Evolutionary conservation across 2,113 vertebrate genomes (phyloP).

Genomic region (Pao palembangensis): DNA sequence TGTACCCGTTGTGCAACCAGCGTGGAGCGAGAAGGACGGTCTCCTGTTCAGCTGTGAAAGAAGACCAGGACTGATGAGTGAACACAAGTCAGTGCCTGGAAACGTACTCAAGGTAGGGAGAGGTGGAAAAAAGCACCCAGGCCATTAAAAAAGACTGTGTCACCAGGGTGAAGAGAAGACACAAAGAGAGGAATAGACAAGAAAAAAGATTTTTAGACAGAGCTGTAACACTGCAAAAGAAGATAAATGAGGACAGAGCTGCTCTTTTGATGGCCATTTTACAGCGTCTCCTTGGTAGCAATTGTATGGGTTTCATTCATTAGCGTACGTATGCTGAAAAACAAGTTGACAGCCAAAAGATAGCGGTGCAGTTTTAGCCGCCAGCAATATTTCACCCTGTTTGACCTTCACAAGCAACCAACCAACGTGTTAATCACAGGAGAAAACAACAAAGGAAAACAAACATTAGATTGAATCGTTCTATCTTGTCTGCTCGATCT

Average conservation of each 20-base stretch:
- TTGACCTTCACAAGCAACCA: slow-evolving; percentile 61
- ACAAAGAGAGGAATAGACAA: slow-evolving; percentile 20
- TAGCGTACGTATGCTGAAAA: slow-evolving; percentile 46
- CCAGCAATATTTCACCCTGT: slow-evolving; percentile 41
- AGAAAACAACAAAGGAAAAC: slow-evolving; percentile 13
- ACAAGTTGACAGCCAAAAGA: slow-evolving; percentile 46
- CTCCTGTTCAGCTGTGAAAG: slow-evolving; percentile 58
- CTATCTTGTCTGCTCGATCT: slow-evolving; percentile 27
- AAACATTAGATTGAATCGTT: slow-evolving; percentile 29
- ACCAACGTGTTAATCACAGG: slow-evolving; percentile 56
- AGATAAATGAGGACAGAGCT: slow-evolving; percentile 59
- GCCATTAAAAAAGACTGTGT: too few relatives aligned
- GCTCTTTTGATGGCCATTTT: slow-evolving; percentile 56
- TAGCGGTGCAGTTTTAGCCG: slow-evolving; percentile 28
- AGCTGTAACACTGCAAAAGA: slow-evolving; percentile 31
- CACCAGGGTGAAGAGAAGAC: neutral
- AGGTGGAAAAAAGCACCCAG: slow-evolving; percentile 15
- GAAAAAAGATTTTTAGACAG: slow-evolving; percentile 32
- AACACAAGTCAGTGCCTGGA: slow-evolving; percentile 25
- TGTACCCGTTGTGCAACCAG: slow-evolving; percentile 67
- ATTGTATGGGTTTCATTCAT: slow-evolving; percentile 60
- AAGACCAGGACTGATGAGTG: slow-evolving; percentile 69
- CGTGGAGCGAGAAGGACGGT: slow-evolving; percentile 57
- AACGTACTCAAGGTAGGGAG: slow-evolving; percentile 14
- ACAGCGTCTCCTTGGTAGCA: slow-evolving; percentile 63